A percentile compares a stretch with the other conserved stretches of the same genome.
phyloP scores from a whole-genome alignment of 2,888 invertebrate genomes.

The Orgyia antiqua region DNA sequence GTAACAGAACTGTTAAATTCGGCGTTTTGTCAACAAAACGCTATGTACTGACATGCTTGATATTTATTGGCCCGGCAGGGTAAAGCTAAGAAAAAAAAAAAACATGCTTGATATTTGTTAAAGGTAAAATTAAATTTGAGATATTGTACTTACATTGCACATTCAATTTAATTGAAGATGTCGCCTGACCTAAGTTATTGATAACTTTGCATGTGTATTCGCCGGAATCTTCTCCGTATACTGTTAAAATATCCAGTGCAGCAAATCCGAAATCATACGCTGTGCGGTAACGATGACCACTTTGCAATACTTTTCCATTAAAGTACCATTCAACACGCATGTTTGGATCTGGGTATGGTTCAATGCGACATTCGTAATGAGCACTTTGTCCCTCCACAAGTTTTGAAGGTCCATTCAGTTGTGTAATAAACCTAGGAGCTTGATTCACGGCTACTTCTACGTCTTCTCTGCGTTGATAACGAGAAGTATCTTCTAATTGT shows the following conservation, averaged over 20 bases:
- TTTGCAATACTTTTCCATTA: constrained; percentile 92
- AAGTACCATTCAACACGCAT: constrained; percentile 96
- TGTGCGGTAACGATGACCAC: constrained; percentile 94
- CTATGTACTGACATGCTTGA: too few species aligned
- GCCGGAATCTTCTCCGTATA: constrained; percentile 96
- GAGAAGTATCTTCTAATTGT: constrained; percentile 88
- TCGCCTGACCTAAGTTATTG: constrained; percentile 90
- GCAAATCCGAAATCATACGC: constrained; percentile 98
- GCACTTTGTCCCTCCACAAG: constrained; percentile 93
- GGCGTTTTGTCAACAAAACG: too few species aligned
- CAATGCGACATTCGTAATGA: constrained; percentile 95
- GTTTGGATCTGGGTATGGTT: constrained; percentile 93
- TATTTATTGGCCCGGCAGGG: too few species aligned
- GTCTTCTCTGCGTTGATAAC: constrained; percentile 88
- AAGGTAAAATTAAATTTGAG: too few species aligned
- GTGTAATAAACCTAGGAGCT: constrained; percentile 90
- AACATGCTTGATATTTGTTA: too few species aligned
- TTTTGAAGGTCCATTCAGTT: constrained; percentile 90
- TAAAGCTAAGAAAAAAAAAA: too few species aligned
- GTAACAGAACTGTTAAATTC: too few species aligned
- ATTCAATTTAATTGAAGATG: constrained; percentile 87
- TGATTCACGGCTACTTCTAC: constrained; percentile 88
- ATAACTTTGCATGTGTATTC: constrained; percentile 93
- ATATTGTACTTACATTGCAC: constrained; percentile 84
- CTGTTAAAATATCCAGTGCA: constrained; percentile 95